A percentile compares a stretch with the other conserved stretches of the same genome.
Conservation (phyloP, 2,113 vertebrate genomes). For the Peucedramus taeniatus region DNA sequence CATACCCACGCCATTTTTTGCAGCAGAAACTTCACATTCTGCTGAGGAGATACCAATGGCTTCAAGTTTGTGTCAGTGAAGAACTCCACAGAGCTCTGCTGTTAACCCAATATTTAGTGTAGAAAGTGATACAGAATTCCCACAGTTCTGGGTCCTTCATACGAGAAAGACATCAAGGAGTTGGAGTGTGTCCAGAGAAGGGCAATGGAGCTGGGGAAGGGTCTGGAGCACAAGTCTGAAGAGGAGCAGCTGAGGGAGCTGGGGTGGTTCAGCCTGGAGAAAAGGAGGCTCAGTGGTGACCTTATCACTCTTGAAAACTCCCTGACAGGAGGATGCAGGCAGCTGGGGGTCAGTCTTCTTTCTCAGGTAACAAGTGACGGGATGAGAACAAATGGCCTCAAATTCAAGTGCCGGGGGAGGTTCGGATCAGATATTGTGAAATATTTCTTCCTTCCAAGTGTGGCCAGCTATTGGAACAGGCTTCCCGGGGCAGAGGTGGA, state of each 20-base stretch:
- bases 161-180: background rate
- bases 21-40: background rate
- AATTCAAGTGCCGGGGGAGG: background rate
- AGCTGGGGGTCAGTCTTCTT: background rate
- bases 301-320: background rate
- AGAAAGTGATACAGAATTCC: background rate
- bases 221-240: background rate
- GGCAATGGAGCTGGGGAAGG: background rate
- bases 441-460: background rate
- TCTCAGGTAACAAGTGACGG: background rate
- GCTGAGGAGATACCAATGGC: background rate
- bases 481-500: background rate
- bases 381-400: background rate
- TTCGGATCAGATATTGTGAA: background rate
- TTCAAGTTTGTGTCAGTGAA: background rate
- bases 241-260: background rate
- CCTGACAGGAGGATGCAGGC: background rate
- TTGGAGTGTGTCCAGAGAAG: background rate
- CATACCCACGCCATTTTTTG: background rate
- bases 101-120: background rate
- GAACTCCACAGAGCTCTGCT: background rate
- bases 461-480: background rate
- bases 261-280: background rate
- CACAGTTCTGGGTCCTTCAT: rapidly evolving
- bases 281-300: background rate